phyloP scores from a whole-genome alignment of 2,888 invertebrate species.

The Troides oblongomaculatus region DNA sequence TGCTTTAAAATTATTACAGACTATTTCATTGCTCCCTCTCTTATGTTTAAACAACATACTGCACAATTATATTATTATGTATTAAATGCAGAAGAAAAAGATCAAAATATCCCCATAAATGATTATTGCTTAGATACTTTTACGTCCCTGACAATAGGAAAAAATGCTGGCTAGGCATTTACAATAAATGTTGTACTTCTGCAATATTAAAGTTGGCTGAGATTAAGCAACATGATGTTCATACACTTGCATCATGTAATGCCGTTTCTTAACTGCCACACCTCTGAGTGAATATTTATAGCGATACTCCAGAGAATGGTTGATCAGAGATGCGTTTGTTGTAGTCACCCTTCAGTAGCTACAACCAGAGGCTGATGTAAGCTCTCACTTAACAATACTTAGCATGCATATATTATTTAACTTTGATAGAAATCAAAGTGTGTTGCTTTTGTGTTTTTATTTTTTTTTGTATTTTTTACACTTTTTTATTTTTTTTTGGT shows the following conservation, averaged over 20 bases:
- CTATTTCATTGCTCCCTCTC: not conserved
- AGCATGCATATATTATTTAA: slow-evolving; percentile 35
- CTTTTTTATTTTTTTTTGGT: slow-evolving; percentile 52
- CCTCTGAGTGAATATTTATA: not conserved
- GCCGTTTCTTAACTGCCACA: not conserved
- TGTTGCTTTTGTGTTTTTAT: slow-evolving; percentile 32
- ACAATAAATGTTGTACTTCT: not conserved
- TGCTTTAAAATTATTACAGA: not conserved
- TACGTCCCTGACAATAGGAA: not conserved
- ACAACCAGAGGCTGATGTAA: slow-evolving; percentile 14
- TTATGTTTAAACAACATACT: slow-evolving; percentile 10
- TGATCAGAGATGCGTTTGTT: slow-evolving; percentile 5
- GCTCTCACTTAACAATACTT: slow-evolving; percentile 19
- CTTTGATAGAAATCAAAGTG: slow-evolving; percentile 37
- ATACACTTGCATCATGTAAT: no score
- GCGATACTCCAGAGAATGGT: not conserved
- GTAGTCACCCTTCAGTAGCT: not conserved
- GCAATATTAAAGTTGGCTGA: no score
- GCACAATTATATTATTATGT: not conserved
- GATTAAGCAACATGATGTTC: not conserved
- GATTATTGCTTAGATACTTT: not conserved
- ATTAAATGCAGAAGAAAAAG: slow-evolving; percentile 12
- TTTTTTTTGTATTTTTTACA: slow-evolving; percentile 37
- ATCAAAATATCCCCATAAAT: slow-evolving; percentile 20
- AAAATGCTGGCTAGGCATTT: not conserved